Percentiles rank a stretch among this genome's conserved stretches.
These are phyloP conservation scores for Erpornis zantholeuca DNA, from an alignment of 2,113 vertebrate genomes.

Conservation along the genomic window DNA sequence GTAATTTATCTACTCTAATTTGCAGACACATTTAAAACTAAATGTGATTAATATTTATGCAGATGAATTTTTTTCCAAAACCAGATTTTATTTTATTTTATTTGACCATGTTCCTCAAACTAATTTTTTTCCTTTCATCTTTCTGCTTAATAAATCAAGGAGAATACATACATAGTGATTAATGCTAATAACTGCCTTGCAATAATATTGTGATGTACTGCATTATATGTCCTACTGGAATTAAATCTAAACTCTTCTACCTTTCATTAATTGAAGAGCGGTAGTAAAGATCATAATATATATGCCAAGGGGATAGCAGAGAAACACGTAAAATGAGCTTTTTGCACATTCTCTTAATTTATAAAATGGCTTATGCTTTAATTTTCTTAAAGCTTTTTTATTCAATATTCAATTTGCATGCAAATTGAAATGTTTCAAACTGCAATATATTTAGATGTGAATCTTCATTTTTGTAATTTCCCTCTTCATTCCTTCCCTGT, in stretches of 20 bases:
- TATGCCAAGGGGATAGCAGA: background rate
- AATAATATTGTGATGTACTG: background rate
- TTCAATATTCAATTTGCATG: slow-evolving; percentile 53
- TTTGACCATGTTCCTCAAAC: background rate
- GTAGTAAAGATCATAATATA: background rate
- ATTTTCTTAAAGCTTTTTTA: slow-evolving; percentile 16
- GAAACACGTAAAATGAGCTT: background rate
- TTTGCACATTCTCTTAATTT: background rate
- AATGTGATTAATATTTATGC: background rate
- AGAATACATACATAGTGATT: slow-evolving; percentile 26
- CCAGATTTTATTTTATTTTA: background rate
- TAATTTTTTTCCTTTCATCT: slow-evolving; percentile 23
- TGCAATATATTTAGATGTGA: background rate
- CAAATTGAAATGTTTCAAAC: slow-evolving; percentile 36
- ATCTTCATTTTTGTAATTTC: slow-evolving; percentile 31
- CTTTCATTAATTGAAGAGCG: background rate
- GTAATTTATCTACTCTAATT: slow-evolving; percentile 15
- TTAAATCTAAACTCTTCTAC: background rate
- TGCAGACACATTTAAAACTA: slow-evolving; percentile 14
- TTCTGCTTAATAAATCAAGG: background rate
- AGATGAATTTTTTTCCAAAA: background rate
- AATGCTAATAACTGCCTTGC: background rate
- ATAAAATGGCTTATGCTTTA: background rate
- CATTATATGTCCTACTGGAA: background rate
- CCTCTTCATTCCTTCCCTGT: background rate